Evolutionary conservation across 2,797 vertebrate species (phyloP).

Genomic region (Florisuga fusca): DNA sequence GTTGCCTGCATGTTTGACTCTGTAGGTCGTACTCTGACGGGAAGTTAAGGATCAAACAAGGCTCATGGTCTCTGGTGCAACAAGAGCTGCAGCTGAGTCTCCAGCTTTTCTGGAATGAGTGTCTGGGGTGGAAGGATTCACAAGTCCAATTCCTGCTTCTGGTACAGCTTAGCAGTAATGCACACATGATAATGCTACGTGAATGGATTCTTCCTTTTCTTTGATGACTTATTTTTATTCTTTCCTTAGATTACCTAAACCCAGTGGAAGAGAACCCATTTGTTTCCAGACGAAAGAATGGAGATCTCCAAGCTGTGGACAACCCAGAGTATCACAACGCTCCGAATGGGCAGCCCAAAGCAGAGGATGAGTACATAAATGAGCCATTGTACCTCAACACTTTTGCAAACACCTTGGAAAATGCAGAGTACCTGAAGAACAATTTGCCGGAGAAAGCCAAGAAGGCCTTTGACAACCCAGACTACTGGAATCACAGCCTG

Average conservation of each 20-base stretch:
- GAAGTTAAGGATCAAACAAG: background rate
- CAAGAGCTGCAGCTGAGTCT: background rate
- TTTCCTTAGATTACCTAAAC: constrained; percentile 89
- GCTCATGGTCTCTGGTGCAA: background rate
- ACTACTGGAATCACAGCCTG: constrained; percentile 98
- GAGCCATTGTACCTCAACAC: constrained; percentile 96
- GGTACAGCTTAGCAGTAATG: background rate
- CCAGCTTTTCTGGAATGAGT: background rate
- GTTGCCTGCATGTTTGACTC: fast-evolving
- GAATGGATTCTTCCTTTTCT: background rate
- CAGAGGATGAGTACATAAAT: constrained; percentile 92
- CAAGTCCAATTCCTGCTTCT: background rate
- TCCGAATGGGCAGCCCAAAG: constrained; percentile 85
- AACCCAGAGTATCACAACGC: constrained; percentile 93
- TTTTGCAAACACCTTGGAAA: constrained; percentile 85
- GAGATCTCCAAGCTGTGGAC: constrained; percentile 92
- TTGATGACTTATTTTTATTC: background rate
- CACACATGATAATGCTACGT: fast-evolving
- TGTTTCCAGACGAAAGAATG: constrained; percentile 91
- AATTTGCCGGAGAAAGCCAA: constrained; percentile 90
- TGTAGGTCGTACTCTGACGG: background rate
- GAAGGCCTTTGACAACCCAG: constrained; percentile 98
- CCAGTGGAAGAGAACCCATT: constrained; percentile 98
- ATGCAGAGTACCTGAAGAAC: constrained; percentile 87
- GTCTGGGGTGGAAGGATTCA: background rate